These are phyloP conservation scores for Cepaea hortensis DNA, from an alignment of 2,888 invertebrate species.

Conservation along the genomic window DNA sequence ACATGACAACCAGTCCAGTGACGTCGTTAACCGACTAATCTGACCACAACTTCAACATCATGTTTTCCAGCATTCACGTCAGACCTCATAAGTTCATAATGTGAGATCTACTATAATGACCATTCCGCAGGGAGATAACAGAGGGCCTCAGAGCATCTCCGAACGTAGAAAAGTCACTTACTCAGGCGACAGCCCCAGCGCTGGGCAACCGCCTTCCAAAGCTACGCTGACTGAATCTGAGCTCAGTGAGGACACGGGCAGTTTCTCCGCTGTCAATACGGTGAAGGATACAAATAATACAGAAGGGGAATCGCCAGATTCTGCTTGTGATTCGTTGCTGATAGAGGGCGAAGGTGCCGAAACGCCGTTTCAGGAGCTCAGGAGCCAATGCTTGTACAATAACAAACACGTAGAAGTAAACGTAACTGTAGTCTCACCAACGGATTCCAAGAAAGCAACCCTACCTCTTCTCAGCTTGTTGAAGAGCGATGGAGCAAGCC, in stretches of 20 bases:
- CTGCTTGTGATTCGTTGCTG: not conserved
- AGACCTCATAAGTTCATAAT: not conserved
- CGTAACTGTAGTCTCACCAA: conserved; percentile 26
- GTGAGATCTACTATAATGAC: conserved; percentile 42
- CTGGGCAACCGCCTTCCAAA: not conserved
- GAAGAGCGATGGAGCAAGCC: not conserved
- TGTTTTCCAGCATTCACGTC: not conserved
- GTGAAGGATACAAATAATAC: not conserved
- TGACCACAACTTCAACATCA: not conserved
- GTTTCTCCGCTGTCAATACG: not conserved
- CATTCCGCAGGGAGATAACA: conserved; percentile 45
- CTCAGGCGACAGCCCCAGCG: conserved; percentile 36
- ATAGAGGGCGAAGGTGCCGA: not conserved
- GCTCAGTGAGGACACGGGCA: not conserved
- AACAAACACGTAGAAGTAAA: conserved; percentile 36
- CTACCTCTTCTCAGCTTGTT: conserved; percentile 20
- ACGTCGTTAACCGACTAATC: not conserved
- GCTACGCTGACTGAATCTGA: not conserved
- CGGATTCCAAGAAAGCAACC: conserved; percentile 15
- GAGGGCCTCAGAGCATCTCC: conserved; percentile 45
- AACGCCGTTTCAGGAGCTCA: not conserved
- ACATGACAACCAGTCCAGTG: not conserved
- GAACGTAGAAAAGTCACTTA: conserved; percentile 47
- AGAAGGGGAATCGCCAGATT: not conserved
- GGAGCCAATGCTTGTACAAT: conserved; percentile 22